Conservation (phyloP, 1,140 invertebrate genomes). For the Drosophila tropicalis region DNA sequence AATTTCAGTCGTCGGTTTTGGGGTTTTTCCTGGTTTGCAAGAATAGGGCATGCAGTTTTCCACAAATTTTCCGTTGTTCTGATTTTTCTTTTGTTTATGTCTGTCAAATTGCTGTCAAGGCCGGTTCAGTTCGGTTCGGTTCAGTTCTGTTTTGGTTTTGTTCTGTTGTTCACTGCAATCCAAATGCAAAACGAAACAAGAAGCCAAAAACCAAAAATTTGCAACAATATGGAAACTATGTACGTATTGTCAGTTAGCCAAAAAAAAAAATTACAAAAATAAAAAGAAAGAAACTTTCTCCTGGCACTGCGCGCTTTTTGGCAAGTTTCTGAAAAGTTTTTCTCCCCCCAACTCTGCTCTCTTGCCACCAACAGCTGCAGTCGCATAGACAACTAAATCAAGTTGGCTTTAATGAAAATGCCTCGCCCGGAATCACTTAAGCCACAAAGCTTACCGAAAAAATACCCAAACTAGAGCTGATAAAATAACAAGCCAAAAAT, state of each 20-base stretch:
- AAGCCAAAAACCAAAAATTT: conserved; percentile 41
- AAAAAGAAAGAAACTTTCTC: conserved; percentile 41
- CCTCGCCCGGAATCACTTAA: conserved; percentile 46
- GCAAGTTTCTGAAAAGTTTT: conserved; percentile 37
- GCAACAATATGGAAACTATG: conserved; percentile 49
- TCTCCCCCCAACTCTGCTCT: not conserved
- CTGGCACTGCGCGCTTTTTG: conserved; percentile 50
- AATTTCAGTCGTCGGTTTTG: not conserved
- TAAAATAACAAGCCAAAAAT: conserved; percentile 28
- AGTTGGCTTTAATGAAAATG: conserved; percentile 21
- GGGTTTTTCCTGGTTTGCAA: not conserved
- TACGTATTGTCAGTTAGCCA: conserved; percentile 3
- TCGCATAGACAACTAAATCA: conserved; percentile 45
- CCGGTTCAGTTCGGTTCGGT: conserved; percentile 20
- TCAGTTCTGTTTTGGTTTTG: not conserved
- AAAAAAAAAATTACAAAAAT: not conserved
- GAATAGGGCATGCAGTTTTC: conserved; percentile 9
- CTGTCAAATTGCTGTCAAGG: conserved; percentile 77
- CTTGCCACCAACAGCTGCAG: conserved; percentile 19
- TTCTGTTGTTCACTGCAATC: conserved; percentile 4
- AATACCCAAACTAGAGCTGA: conserved; percentile 22
- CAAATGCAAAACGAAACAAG: conserved; percentile 37
- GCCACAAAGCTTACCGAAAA: conserved; percentile 17
- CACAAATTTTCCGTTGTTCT: conserved; percentile 6
- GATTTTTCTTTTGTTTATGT: conserved; percentile 62